Evolutionary conservation across 2,113 vertebrate species (phyloP), one percentile per base, ranked within the genome.

Genomic region (Tragelaphus strepsiceros): DNA sequence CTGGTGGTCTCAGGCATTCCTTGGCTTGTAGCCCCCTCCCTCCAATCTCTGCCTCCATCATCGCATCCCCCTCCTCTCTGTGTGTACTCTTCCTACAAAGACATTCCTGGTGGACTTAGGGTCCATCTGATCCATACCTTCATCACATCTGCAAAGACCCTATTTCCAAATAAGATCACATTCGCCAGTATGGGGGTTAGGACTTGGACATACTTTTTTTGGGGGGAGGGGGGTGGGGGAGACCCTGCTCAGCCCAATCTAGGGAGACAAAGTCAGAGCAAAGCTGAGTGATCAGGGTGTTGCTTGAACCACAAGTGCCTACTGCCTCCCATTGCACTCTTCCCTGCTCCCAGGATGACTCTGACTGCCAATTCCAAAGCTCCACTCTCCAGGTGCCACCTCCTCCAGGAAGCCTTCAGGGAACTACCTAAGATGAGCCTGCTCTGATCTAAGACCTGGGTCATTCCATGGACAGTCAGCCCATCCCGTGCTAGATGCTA

Each of bases 221-320:
- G 5, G 8, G 5, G 0, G 2, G 7, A 0, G 28, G 59, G 30
- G 64, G 11, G 49, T 49, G 2, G 5, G 16, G 67, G 13, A 78
- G 30, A 53, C 46, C 26, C 56, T 39, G 2, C 21, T 51, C 9
- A 91, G 30, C 15, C 77, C 77, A 61, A 28, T 6, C n/a, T 43
- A 24, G 78, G 58, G 58, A 26, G 43, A 81, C 12, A 51, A 51
- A n/a, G 46, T 24, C 58, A 35, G 61, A 43, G 77, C 32, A 51
- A 81, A 64, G 77, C 56, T 19, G n/a, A 35, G 77, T 2, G 15
- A 91, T 80, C 22, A 8, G 77, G n/a, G 32, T 28, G 56, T 62
- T n/a, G n/a, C 46, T 21, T 10, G 32, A 53, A 53, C 74, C 89
- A 49, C 28, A 58, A 1, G 53, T 6, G 17, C 6, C 19, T 46